Evolutionary conservation across 2,888 invertebrate species (phyloP).

Genomic region (Oscheius myriophilus): DNA sequence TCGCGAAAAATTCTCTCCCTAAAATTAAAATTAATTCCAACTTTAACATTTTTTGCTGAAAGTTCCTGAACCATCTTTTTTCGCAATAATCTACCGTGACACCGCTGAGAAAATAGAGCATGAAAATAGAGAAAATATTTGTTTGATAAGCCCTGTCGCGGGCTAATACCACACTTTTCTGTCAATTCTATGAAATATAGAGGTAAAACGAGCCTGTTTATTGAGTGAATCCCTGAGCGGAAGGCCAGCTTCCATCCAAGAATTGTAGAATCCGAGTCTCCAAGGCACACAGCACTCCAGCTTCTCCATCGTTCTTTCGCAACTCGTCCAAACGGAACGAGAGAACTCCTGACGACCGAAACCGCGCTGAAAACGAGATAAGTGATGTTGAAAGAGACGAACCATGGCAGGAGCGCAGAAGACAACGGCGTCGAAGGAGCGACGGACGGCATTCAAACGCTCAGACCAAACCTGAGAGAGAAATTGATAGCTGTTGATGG

Average conservation of each 20-base stretch:
- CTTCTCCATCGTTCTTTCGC: conserved; percentile 45
- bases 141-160: no score
- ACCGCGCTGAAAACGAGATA: conserved; percentile 36
- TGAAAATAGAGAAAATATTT: no score
- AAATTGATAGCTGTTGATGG: neutral
- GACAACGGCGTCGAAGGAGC: conserved; percentile 41
- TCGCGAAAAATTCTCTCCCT: no score
- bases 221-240: conserved; percentile 29
- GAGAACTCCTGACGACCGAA: conserved; percentile 28
- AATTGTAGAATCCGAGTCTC: conserved; percentile 52
- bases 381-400: neutral
- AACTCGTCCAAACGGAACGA: conserved; percentile 40
- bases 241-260: conserved; percentile 53
- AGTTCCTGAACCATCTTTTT: no score
- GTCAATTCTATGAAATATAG: neutral
- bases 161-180: no score
- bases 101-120: no score
- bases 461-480: conserved; percentile 46
- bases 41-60: no score
- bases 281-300: conserved; percentile 47
- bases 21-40: no score
- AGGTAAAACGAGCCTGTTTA: conserved; percentile 16
- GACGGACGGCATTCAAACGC: conserved; percentile 29
- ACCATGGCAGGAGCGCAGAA: conserved; percentile 49
- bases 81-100: no score